Percentiles rank a stretch among this genome's conserved stretches.
These are phyloP conservation scores for Hycleus phaleratus DNA, from an alignment of 1,140 invertebrate genomes.

Conservation along the genomic window DNA sequence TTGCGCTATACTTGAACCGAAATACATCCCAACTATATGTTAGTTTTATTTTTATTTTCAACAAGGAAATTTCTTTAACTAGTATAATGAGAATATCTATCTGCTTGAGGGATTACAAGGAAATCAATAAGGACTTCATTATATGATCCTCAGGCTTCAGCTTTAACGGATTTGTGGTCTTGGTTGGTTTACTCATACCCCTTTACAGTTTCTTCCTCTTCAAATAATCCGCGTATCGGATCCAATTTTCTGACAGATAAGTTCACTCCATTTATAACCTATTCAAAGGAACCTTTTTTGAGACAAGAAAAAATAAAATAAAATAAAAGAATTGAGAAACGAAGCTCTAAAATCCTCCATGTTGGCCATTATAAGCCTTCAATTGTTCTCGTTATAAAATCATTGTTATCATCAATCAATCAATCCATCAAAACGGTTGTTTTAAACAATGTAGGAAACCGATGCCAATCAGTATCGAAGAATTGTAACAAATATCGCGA, in stretches of 20 bases:
- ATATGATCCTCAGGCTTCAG: constrained; percentile 24
- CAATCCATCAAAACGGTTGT: too few relatives aligned
- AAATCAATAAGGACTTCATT: constrained; percentile 31
- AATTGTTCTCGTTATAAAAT: too few relatives aligned
- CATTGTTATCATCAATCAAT: too few relatives aligned
- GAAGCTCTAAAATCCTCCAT: too few relatives aligned
- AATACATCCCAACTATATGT: background rate
- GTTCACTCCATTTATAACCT: constrained; percentile 14
- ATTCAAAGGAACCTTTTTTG: background rate
- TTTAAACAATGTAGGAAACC: too few relatives aligned
- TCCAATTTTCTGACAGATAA: constrained; percentile 26
- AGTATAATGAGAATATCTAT: constrained; percentile 22
- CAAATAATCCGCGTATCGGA: constrained; percentile 21
- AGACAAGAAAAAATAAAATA: too few relatives aligned
- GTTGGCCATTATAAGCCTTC: too few relatives aligned
- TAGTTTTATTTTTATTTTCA: constrained; percentile 2
- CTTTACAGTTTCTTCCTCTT: constrained; percentile 12
- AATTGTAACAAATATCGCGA: too few relatives aligned
- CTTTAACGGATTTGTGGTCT: constrained; percentile 26
- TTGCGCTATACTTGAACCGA: background rate
- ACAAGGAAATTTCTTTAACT: constrained; percentile 1
- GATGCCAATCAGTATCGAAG: too few relatives aligned
- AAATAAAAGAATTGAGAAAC: too few relatives aligned
- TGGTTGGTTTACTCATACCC: constrained; percentile 13
- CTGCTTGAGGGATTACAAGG: constrained; percentile 21